Evolutionary conservation across 2,888 invertebrate genomes (phyloP), one percentile per base, ranked within the genome.

Genomic region (Xestia ashworthii): DNA sequence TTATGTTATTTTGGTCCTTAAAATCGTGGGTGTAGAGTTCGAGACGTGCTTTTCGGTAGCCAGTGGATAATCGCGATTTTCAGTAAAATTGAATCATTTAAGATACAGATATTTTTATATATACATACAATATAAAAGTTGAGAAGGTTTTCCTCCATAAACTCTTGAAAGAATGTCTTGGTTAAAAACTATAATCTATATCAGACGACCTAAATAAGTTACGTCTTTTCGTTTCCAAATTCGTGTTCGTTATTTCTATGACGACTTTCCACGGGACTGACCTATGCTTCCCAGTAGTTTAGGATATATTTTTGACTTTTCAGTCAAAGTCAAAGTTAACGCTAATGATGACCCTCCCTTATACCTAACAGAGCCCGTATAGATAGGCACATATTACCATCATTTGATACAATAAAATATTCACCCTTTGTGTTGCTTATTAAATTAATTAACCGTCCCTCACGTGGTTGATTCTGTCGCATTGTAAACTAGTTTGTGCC

Each of bases 401-500:
- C 5, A 53, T 32, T 50, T 38, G 11, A 25, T 16, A 38, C 41
- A 55, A 16, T 22, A 19, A 58, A 58, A 14, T 38, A 50, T 66
- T 25, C 48, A 44, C 55, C n/a, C 16, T 48, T 73, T 50, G 22
- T 73, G 22, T 50, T 25, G 50, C 50, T 53, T n/a, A 53, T 67
- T 67, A 25, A 74, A 53, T 67, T 67, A 81, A 81, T 53, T 60
- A 41, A 53, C 19, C 14, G 9, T 19, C 44, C 0, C 38, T 48
- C 41, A 38, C 46, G 55, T 67, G 66, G 46, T 22, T 32, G 53
- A 74, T 53, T 62, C 60, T 67, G 65, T 60, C 58, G 38, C 60
- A 74, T 74, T 81, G 60, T 66, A 0, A 81, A 79, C 66, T 74
- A 62, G 66, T 19, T 32, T n/a, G 5, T 41, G n/a, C 14, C 38